Evolutionary conservation across 2,888 invertebrate genomes (phyloP).

Genomic region (Drosophila atripex): DNA sequence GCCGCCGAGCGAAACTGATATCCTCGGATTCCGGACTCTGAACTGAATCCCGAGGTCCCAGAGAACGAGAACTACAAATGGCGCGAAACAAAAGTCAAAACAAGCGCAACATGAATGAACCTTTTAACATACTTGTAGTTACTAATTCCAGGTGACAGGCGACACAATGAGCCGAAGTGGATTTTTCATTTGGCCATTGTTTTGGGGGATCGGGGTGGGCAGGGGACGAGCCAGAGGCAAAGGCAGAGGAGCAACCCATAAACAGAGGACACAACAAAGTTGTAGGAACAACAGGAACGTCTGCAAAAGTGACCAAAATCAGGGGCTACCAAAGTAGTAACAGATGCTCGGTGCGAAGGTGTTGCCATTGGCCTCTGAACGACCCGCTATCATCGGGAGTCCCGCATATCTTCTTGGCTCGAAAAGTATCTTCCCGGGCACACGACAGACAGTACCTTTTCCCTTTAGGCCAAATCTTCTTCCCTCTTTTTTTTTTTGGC

Average conservation of each 20-base stretch:
- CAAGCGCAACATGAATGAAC: slow-evolving; percentile 79
- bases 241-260: slow-evolving; percentile 38
- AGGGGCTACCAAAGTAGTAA: slow-evolving; percentile 65
- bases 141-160: slow-evolving; percentile 80
- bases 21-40: slow-evolving; percentile 42
- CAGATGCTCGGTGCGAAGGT: slow-evolving; percentile 67
- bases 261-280: slow-evolving; percentile 66
- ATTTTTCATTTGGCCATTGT: slow-evolving; percentile 76
- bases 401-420: slow-evolving; percentile 50
- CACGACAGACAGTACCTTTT: slow-evolving; percentile 69
- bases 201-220: slow-evolving; percentile 8
- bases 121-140: slow-evolving; percentile 81
- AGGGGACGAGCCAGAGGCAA: background rate
- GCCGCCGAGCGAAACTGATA: slow-evolving; percentile 80
- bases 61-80: slow-evolving; percentile 41
- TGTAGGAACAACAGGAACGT: slow-evolving; percentile 62
- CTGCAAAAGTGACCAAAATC: slow-evolving; percentile 67
- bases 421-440: slow-evolving; percentile 63
- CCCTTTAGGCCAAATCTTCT: slow-evolving; percentile 21
- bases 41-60: slow-evolving; percentile 23
- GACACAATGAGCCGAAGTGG: slow-evolving; percentile 67
- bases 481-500: slow-evolving; percentile 57
- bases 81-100: slow-evolving; percentile 74
- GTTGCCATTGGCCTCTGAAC: slow-evolving; percentile 53
- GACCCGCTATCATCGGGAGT: slow-evolving; percentile 40